Conservation (phyloP, 1,140 invertebrate species). For the Gyrodactylus bullatarudis region DNA sequence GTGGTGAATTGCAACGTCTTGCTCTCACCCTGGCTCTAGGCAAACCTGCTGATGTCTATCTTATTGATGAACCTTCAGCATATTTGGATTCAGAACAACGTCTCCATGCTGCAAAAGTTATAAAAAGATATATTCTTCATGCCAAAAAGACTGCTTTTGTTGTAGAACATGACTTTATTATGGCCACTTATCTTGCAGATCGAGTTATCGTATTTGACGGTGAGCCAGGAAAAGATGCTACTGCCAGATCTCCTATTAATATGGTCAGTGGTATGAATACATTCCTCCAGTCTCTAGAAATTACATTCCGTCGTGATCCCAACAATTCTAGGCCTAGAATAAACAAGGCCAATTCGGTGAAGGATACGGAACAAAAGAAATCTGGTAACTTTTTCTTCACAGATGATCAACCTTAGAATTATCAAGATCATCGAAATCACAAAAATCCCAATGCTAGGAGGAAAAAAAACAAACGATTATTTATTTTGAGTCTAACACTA, state of each 20-base stretch:
- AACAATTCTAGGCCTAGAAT: conserved; percentile 92
- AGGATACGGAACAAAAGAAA: conserved; percentile 83
- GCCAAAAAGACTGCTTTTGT: conserved; percentile 97
- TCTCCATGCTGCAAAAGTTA: conserved; percentile 93
- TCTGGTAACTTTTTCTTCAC: conserved; percentile 93
- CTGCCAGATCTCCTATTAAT: background rate
- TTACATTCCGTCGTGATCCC: conserved; percentile 87
- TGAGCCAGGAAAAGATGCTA: conserved; percentile 24
- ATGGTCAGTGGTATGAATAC: conserved; percentile 53
- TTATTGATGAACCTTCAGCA: conserved; percentile 93
- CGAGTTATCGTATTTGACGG: conserved; percentile 95
- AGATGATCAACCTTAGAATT: conserved; percentile 35
- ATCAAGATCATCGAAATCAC: background rate
- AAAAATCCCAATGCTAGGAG: background rate
- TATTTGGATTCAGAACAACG: conserved; percentile 98
- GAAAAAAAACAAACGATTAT: background rate
- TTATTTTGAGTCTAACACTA: background rate
- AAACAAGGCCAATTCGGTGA: conserved; percentile 78
- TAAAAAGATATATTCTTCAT: conserved; percentile 90
- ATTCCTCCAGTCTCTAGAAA: conserved; percentile 74
- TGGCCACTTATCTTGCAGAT: conserved; percentile 95
- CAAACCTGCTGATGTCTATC: conserved; percentile 89
- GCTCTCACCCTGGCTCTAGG: conserved; percentile 75
- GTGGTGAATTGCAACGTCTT: conserved; percentile 89
- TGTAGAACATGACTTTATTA: conserved; percentile 99